Base-by-base conservation (phyloP, 2,888 invertebrate genomes). In the Trachelus iudaicus region DNA sequence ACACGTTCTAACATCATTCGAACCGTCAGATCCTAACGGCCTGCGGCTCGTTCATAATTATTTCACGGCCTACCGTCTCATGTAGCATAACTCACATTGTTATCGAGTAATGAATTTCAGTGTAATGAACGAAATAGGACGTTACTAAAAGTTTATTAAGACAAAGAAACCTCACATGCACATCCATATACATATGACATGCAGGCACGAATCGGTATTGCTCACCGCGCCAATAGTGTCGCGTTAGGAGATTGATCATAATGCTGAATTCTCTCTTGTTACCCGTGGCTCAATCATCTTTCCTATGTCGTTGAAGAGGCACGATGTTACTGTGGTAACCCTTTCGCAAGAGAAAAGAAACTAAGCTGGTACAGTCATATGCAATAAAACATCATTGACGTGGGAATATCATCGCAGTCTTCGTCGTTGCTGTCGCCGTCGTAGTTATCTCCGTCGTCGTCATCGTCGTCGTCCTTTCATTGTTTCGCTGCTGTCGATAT, bases 311-410 rank as follows among this genome's bases (percentile, higher is more conserved):
- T 89, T 88, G 89, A 85, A 86, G 87, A 85, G 85, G 88, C 89
- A 90, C 89, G 87, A 23, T 56, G 23, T 90, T 90, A 85, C 89
- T 88, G 83, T 87, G 87, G 86, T 86, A 87, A 87, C 83, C 83
- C 86, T 86, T 89, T 89, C 86, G 87, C 87, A 86, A 88, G 86
- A 56, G 56, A 56, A 56, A 56, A 56, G 56, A 89, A 89, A 87
- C 87, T 91, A n/a, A n/a, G n/a, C n/a, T n/a, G n/a, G 91, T 91
- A 91, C 90, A 91, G 89, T 90, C 88, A 90, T 89, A 90, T 87
- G 88, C 88, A 91, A 91, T 91, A 91, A 83, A 91, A 91, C 89
- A 90, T 87, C 88, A 87, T 89, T 90, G 89, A 90, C 90, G 90
- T 90, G 89, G 89, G 85, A 87, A 82, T 31, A 30, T 74, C 73